Evolutionary conservation across 2,113 vertebrate genomes (phyloP), one percentile per base, ranked within the genome.

Genomic region (Apodemus speciosus): DNA sequence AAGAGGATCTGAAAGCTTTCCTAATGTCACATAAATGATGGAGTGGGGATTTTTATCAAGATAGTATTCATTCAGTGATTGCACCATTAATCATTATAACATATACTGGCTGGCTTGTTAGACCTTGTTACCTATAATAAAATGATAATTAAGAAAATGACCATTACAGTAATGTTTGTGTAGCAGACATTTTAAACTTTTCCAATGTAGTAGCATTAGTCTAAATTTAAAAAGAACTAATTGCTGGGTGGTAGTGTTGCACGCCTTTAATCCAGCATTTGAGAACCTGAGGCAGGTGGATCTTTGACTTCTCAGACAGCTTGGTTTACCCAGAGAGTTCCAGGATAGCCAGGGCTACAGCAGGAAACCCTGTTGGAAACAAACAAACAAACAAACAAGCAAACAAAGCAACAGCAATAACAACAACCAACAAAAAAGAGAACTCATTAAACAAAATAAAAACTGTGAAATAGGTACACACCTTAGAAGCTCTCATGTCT

Each of bases 361-460:
- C 9, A 27, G 16, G 72, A 73, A 46, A 46, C 72, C 23, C 23
- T 73, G 23, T 73, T 40, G 43, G 20, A 27, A 73, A 46, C 9
- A 46, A 14, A 66, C 64, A 66, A 38, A 30, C 69, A 72, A 72
- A 73, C 9, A 46, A 14, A 66, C 64, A 66, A 38, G 13, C 69
- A 72, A 72, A 73, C 3, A 27, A 72, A 72, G 4, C 71, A 25
- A 43, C 72, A 40, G 27, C 72, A 93, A 91, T 14, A 14, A 66
- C 64, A 32, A 32, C 30, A 32, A 32, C 30, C 62, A 66, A 30
- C 64, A 66, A 56, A 32, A 3, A 66, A 66, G 25, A 72, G 21
- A 83, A 43, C n/a, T 92, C 13, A 92, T 73, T 91, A 92, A 89
- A 89, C 92, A 81, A 68, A n/a, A 68, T 90, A 91, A 72, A 87